Percentiles rank a stretch among this genome's conserved stretches.
Evolutionary conservation across 2,888 invertebrate genomes (phyloP).

Genomic region (Frankliniella fusca): DNA sequence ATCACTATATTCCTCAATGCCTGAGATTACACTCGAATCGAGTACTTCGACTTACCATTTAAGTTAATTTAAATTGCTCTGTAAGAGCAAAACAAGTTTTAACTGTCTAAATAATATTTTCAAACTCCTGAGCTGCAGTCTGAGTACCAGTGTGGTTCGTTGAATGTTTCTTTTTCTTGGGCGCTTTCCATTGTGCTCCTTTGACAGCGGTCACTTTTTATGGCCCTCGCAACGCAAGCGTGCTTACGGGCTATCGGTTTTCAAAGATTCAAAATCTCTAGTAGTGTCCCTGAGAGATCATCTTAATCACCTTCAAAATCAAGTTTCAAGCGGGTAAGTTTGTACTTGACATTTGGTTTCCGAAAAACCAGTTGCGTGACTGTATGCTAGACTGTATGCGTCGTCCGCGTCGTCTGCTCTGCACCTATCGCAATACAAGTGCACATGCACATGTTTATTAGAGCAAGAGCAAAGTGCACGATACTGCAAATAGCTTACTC

Average conservation of each 20-base stretch:
- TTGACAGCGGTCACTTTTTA: neutral
- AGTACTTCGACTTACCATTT: neutral
- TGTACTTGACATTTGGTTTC: neutral
- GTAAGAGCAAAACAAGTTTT: neutral
- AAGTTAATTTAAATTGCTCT: neutral
- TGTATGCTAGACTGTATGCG: neutral
- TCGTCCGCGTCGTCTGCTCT: neutral
- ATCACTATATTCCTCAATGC: neutral
- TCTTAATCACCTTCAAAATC: too few species aligned
- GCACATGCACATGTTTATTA: neutral
- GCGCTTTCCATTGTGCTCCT: neutral
- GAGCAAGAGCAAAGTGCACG: neutral
- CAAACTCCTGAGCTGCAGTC: slow-evolving; percentile 19
- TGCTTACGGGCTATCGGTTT: too few species aligned
- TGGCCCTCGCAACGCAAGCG: neutral
- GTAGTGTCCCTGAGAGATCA: too few species aligned
- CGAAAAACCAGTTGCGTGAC: neutral
- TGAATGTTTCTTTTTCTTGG: slow-evolving; percentile 26
- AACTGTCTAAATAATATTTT: slow-evolving; percentile 21
- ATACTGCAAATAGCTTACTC: neutral
- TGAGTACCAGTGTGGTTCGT: slow-evolving; percentile 26
- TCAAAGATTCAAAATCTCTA: too few species aligned
- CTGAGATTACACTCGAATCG: neutral
- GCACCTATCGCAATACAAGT: neutral
- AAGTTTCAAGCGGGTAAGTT: too few species aligned